Evolutionary conservation across 2,113 vertebrate genomes (phyloP), one percentile per base, ranked within the genome.

Genomic region (Baryphthengus martii): DNA sequence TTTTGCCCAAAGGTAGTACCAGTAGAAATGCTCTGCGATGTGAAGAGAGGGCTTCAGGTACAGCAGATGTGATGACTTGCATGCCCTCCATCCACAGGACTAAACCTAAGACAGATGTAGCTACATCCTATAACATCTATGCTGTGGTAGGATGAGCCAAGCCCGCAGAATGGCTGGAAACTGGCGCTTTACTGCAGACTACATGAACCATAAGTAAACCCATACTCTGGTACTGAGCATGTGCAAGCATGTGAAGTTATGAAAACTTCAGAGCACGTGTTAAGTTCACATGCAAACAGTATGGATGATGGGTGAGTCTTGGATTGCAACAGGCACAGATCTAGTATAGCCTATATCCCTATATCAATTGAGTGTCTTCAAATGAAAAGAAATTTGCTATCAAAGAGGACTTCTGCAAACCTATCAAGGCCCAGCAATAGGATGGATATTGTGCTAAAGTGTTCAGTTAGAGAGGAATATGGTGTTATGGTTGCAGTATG

Each of bases 11-110:
- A 87, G 50, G 3, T 37, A 31, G n/a, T 18, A 20, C 6, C 23
- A 8, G 2, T 37, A 26, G 49, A 90, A 68, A n/a, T 6, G 8
- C 2, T 71, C 45, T 78, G 37, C 17, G 21, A 5, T 0, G 0
- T 31, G 50, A 12, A 80, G 10, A 62, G 49, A 47, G 26, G 14
- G 29, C 10, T 59, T 67, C 31, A 67, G 47, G 28, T 9, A n/a
- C 63, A 71, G 20, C 19, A 72, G 19, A 44, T 40, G 10, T 29
- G 21, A 20, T n/a, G 18, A 19, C 11, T 50, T 50, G 8, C 4
- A 1, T 55, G 29, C 2, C 9, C 20, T 72, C 37, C 17, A 10
- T 16, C 25, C 55, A 26, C 42, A 84, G 21, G 21, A 50, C 40
- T 50, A 24, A 91, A n/a, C 26, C 53, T 17, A 26, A 49, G 6